Percentiles rank a stretch among this genome's conserved stretches.
These are phyloP conservation scores for Papilio polytes DNA, from an alignment of 1,140 invertebrate species.

Conservation along the genomic window DNA sequence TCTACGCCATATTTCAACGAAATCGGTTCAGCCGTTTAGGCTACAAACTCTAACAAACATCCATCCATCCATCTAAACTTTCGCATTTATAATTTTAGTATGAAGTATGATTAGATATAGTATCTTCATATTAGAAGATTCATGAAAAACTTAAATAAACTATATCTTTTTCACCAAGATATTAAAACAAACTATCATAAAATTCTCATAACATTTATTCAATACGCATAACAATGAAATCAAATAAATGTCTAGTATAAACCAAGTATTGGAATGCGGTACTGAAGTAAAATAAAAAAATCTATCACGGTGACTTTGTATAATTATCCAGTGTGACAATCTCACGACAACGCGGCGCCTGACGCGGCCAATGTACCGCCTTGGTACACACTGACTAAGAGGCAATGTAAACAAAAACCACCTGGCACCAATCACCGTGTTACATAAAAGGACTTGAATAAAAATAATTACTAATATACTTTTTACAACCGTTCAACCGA, in stretches of 20 bases:
- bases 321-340: conserved; percentile 2
- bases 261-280: conserved; percentile 6
- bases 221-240: conserved; percentile 7
- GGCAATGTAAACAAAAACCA: conserved; percentile 7
- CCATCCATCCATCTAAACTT: too few relatives aligned
- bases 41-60: too few relatives aligned
- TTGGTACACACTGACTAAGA: conserved; percentile 16
- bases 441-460: conserved; percentile 15
- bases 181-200: conserved; percentile 9
- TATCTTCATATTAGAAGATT: neutral
- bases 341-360: conserved; percentile 28
- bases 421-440: neutral
- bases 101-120: neutral
- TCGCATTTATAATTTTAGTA: too few relatives aligned
- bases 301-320: neutral
- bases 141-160: neutral
- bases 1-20: too few relatives aligned
- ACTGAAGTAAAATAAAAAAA: neutral
- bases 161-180: neutral
- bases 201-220: neutral
- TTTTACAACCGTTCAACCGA: neutral
- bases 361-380: conserved; percentile 10
- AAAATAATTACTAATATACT: neutral
- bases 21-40: too few relatives aligned
- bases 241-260: neutral